These are phyloP conservation scores for Drosophila repleta DNA, from an alignment of 1,140 invertebrate species.

Conservation along the genomic window DNA sequence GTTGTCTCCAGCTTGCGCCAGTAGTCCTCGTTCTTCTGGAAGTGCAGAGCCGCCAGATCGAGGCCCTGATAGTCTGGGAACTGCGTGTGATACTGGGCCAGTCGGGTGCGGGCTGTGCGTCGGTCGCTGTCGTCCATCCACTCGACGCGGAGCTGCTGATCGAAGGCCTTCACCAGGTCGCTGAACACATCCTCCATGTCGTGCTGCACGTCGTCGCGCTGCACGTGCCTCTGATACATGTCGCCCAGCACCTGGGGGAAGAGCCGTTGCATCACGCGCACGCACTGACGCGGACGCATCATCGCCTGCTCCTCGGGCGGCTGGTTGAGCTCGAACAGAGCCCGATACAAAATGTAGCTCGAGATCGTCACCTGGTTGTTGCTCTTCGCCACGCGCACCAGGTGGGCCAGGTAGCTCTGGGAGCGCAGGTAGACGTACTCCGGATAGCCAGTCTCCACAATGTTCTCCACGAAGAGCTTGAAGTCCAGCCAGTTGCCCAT, in stretches of 20 bases:
- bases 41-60: constrained; percentile 51
- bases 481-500: constrained; percentile 58
- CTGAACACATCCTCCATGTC: constrained; percentile 62
- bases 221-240: constrained; percentile 62
- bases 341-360: constrained; percentile 73
- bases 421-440: constrained; percentile 56
- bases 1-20: constrained; percentile 58
- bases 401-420: constrained; percentile 55
- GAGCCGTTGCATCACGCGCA: constrained; percentile 47
- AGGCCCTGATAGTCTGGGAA: constrained; percentile 61
- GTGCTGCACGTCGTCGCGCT: constrained; percentile 46
- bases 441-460: constrained; percentile 42
- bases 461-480: constrained; percentile 52
- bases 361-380: constrained; percentile 53
- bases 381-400: constrained; percentile 39
- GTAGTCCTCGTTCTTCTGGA: constrained; percentile 62
- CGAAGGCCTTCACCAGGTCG: constrained; percentile 59
- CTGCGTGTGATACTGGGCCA: constrained; percentile 41
- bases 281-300: constrained; percentile 52
- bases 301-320: constrained; percentile 45
- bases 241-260: constrained; percentile 70
- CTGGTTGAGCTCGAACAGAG: constrained; percentile 61
- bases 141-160: constrained; percentile 51
- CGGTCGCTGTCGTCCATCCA: constrained; percentile 72
- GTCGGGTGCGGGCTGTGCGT: constrained; percentile 41